Evolutionary conservation across 1,140 invertebrate genomes (phyloP), one percentile per base, ranked within the genome.

Genomic region (Mycetomoellerius zeteki): DNA sequence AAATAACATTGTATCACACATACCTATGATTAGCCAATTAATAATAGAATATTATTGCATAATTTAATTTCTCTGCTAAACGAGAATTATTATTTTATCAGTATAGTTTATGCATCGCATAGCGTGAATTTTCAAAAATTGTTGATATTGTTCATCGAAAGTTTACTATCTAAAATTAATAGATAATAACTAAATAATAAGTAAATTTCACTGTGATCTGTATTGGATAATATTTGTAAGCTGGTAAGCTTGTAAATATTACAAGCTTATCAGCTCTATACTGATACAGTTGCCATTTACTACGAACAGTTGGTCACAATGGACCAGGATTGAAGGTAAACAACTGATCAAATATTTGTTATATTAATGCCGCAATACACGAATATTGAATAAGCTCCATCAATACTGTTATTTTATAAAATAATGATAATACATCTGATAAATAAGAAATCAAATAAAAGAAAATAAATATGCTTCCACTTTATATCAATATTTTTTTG

Each of bases 321-420:
- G 14, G n/a, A 56, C 12, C 33, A 76, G 33, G 14, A 58, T 19
- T 1, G 30, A 76, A 60, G 16, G 12, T 76, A 37, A 78, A 64
- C 60, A 78, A 47, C 37, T 16, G 58, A 78, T 65, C 58, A 65
- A 78, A 78, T 64, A 78, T 78, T 78, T 47, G 37, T 27, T 37
- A 27, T 19, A n/a, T 78, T 65, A 78, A 65, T 65, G 19, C 52
- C 52, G n/a, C 72, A 75, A 78, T 27, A 30, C 6, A 37, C 37
- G 5, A 24, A 77, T 78, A 37, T 60, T 72, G 19, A 73, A 77
- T 47, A 77, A 78, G 65, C 54, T 56, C 12, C 27, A 14, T 16
- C 4, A 21, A 65, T 78, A 27, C 16, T 47, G 60, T 64, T 65
- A 47, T 77, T 58, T 78, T 43, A 30, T 43, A 62, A 58, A 62